Conservation (phyloP, 2,888 invertebrate genomes). For the Notocelia uddmanniana region DNA sequence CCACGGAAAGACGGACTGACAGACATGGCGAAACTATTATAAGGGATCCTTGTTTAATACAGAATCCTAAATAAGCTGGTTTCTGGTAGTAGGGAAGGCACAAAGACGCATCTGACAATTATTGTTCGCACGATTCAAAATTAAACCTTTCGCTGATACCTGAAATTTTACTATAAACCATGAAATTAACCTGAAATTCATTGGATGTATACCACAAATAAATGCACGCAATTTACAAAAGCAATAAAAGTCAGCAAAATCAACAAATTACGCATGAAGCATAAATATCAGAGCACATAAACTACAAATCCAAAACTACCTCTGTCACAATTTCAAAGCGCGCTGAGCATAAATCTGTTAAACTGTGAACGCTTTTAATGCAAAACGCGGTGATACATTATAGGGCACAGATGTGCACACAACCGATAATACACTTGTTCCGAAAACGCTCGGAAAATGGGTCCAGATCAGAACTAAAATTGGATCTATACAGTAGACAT, state of each 20-base stretch:
- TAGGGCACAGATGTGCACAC: not conserved
- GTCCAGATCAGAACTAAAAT: too few relatives aligned
- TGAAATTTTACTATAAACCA: not conserved
- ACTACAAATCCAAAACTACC: constrained; percentile 41
- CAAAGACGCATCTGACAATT: too few relatives aligned
- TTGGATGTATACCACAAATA: not conserved
- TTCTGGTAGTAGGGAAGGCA: too few relatives aligned
- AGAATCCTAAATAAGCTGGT: too few relatives aligned
- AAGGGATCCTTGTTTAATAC: too few relatives aligned
- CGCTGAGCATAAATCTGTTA: constrained; percentile 44
- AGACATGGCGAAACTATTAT: too few relatives aligned
- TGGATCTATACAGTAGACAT: too few relatives aligned
- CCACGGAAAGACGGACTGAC: too few relatives aligned
- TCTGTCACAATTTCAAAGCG: constrained; percentile 44
- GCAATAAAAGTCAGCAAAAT: constrained; percentile 17
- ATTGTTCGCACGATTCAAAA: too few relatives aligned
- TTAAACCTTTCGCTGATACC: not conserved
- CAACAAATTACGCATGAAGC: constrained; percentile 19
- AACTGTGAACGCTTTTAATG: constrained; percentile 46
- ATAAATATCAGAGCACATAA: constrained; percentile 39
- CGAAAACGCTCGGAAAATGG: constrained; percentile 6
- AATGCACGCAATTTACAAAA: not conserved
- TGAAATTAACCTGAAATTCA: not conserved
- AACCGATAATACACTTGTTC: constrained; percentile 3
- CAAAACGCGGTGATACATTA: constrained; percentile 46